Conservation (phyloP, 2,888 invertebrate genomes). For the Lasius fuliginosus region DNA sequence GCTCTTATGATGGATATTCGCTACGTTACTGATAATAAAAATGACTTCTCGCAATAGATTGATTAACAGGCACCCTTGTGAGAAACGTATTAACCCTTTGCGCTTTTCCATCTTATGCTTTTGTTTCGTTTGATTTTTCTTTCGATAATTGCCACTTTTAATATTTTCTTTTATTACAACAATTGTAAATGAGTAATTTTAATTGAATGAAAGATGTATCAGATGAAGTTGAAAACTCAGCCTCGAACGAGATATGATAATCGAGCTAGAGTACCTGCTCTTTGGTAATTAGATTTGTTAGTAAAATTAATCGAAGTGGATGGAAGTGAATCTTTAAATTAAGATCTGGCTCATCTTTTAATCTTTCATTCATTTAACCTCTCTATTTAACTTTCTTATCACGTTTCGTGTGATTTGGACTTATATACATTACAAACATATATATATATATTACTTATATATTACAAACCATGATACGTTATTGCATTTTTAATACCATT, state of each 20-base stretch:
- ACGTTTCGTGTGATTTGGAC: not conserved
- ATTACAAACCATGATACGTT: not conserved
- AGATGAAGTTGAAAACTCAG: not conserved
- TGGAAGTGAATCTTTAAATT: not conserved
- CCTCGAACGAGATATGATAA: not conserved
- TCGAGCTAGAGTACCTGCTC: not conserved
- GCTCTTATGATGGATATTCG: conserved; percentile 13
- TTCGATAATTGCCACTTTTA: conserved; percentile 11
- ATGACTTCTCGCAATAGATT: conserved; percentile 3
- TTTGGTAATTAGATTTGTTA: conserved; percentile 7
- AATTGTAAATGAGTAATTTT: not conserved
- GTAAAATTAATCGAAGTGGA: not conserved
- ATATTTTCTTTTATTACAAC: not conserved
- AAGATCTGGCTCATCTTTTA: not conserved
- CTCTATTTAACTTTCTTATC: not conserved
- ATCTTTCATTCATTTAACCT: not conserved
- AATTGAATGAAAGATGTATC: not conserved
- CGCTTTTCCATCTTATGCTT: not conserved
- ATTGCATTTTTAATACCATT: not conserved
- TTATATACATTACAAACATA: not conserved
- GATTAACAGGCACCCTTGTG: conserved; percentile 23
- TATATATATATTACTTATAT: not conserved
- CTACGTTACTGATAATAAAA: conserved; percentile 50
- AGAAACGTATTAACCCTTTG: not conserved
- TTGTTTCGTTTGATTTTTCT: not conserved